Evolutionary conservation across 2,888 invertebrate genomes (phyloP).

Genomic region (Agrotis puta): DNA sequence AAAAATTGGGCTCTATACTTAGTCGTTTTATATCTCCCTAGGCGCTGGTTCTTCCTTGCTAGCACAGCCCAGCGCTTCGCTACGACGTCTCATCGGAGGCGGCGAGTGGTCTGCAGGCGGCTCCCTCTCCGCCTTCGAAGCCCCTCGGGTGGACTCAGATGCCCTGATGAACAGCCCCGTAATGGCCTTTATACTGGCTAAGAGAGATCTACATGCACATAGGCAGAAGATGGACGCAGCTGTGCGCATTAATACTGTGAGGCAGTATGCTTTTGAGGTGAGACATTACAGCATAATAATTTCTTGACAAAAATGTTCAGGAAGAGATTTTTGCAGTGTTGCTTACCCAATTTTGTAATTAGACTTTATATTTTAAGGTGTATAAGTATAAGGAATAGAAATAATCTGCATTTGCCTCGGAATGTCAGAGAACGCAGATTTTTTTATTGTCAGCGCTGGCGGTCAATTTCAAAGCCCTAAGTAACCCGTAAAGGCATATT

Average conservation of each 20-base stretch:
- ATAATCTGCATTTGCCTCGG: no score
- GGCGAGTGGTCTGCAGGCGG: slow-evolving; percentile 74
- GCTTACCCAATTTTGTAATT: no score
- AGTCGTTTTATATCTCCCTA: slow-evolving; percentile 67
- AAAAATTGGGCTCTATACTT: not conserved
- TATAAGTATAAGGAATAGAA: no score
- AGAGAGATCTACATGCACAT: slow-evolving; percentile 96
- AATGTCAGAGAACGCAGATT: no score
- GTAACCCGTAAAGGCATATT: no score
- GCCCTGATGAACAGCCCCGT: slow-evolving; percentile 95
- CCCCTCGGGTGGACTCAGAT: slow-evolving; percentile 86
- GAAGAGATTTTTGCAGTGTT: no score
- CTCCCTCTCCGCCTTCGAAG: slow-evolving; percentile 83
- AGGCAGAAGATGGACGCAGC: slow-evolving; percentile 97
- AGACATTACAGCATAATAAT: slow-evolving; percentile 20
- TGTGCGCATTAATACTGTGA: slow-evolving; percentile 94
- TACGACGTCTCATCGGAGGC: slow-evolving; percentile 94
- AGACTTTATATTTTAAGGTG: no score
- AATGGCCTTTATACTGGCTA: slow-evolving; percentile 96
- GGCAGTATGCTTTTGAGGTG: slow-evolving; percentile 97
- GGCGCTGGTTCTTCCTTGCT: slow-evolving; percentile 95
- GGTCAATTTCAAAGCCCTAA: no score
- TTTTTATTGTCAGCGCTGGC: no score
- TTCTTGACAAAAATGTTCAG: no score
- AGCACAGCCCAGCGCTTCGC: slow-evolving; percentile 96